These are phyloP conservation scores for Synodontis membranacea DNA, from an alignment of 2,113 vertebrate species.

Conservation along the genomic window DNA sequence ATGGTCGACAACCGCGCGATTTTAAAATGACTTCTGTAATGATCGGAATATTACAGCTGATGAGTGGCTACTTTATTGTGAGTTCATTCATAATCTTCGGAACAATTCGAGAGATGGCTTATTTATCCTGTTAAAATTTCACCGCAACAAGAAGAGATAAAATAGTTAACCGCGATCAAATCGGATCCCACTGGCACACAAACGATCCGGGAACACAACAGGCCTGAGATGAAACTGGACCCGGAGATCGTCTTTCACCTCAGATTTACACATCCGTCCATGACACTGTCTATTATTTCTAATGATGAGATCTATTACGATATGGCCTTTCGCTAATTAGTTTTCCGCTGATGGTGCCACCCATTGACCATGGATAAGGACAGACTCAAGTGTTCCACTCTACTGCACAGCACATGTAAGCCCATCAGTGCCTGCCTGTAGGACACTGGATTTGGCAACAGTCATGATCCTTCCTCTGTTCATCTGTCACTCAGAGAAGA, in stretches of 20 bases:
- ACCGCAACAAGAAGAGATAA: slow-evolving; percentile 34
- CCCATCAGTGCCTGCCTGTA: slow-evolving; percentile 28
- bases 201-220: slow-evolving; percentile 20
- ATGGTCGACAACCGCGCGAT: slow-evolving; percentile 32
- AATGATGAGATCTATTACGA: slow-evolving; percentile 19
- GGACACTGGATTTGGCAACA: slow-evolving; percentile 36
- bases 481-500: slow-evolving; percentile 46
- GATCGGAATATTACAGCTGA: slow-evolving; percentile 29
- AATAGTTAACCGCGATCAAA: slow-evolving; percentile 39
- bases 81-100: background rate
- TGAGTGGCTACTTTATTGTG: slow-evolving; percentile 23
- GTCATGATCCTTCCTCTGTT: slow-evolving; percentile 42
- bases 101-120: background rate
- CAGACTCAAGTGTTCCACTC: slow-evolving; percentile 24
- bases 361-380: slow-evolving; percentile 31
- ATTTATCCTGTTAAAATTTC: slow-evolving; percentile 30
- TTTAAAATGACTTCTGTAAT: slow-evolving; percentile 36
- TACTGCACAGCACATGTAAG: slow-evolving; percentile 40
- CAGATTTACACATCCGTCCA: slow-evolving; percentile 35
- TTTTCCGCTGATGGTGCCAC: slow-evolving; percentile 28
- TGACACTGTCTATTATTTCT: background rate
- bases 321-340: slow-evolving; percentile 47
- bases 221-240: background rate
- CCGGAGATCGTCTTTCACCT: slow-evolving; percentile 34
- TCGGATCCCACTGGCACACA: slow-evolving; percentile 20